These are phyloP conservation scores for Chrysolina haemoptera DNA, from an alignment of 2,888 invertebrate genomes.

Conservation along the genomic window DNA sequence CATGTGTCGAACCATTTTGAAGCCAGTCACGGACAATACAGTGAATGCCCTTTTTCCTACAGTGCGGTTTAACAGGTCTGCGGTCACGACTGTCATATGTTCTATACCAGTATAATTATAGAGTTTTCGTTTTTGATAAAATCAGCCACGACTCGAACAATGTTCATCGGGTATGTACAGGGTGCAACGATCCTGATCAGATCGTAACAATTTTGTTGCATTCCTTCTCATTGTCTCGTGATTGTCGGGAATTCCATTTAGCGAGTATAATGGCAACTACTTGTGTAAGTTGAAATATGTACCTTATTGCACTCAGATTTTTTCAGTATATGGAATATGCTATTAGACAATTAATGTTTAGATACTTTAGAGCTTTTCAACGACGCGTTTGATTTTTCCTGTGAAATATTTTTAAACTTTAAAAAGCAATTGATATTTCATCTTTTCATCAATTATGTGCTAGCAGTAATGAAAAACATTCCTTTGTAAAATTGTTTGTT, in stretches of 20 bases:
- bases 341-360: neutral
- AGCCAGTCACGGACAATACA: slow-evolving; percentile 62
- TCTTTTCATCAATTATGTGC: too few species aligned
- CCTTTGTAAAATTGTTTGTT: too few species aligned
- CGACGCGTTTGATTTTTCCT: too few species aligned
- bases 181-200: slow-evolving; percentile 44
- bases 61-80: slow-evolving; percentile 66
- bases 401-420: too few species aligned
- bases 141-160: slow-evolving; percentile 50
- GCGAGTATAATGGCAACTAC: neutral
- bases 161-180: slow-evolving; percentile 46
- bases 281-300: neutral
- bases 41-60: slow-evolving; percentile 60
- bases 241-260: slow-evolving; percentile 30
- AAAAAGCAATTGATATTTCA: too few species aligned
- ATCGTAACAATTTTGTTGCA: slow-evolving; percentile 44
- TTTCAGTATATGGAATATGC: neutral
- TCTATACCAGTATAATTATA: slow-evolving; percentile 52
- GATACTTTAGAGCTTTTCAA: too few species aligned
- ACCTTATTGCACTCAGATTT: neutral
- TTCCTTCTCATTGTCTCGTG: slow-evolving; percentile 44
- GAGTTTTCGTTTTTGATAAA: slow-evolving; percentile 51
- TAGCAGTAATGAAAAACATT: too few species aligned
- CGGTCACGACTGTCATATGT: slow-evolving; percentile 65
- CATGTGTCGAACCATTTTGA: slow-evolving; percentile 61